phyloP scores from a whole-genome alignment of 2,888 invertebrate species.

The Heliconius ismenius region DNA sequence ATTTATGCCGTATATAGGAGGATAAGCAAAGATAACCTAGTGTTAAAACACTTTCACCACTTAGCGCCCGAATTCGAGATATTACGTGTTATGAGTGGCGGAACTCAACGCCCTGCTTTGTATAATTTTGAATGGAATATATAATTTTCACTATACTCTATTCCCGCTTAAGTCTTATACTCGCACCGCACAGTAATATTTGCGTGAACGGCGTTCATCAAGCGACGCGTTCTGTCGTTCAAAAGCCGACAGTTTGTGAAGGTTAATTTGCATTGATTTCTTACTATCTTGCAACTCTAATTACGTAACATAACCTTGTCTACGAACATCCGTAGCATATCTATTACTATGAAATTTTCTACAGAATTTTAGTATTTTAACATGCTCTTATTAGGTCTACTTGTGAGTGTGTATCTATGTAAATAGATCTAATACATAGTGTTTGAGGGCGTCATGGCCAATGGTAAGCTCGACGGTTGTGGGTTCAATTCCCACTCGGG shows the following conservation, averaged over 20 bases:
- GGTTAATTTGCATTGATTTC: slow-evolving; percentile 31
- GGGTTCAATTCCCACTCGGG: no score
- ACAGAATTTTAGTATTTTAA: neutral
- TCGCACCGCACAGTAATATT: slow-evolving; percentile 15
- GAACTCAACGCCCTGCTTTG: neutral
- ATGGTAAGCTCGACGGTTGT: no score
- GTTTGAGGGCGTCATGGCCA: no score
- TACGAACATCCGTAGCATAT: neutral
- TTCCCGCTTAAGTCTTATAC: neutral
- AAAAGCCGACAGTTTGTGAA: slow-evolving; percentile 27
- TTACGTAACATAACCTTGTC: slow-evolving; percentile 9
- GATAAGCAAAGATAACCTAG: neutral
- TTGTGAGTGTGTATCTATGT: neutral
- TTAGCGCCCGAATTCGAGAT: neutral
- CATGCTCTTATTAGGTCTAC: neutral
- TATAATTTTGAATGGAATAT: no score
- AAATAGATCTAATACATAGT: no score
- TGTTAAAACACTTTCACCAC: neutral
- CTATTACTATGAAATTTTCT: neutral
- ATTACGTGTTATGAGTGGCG: neutral
- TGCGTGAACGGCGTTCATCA: slow-evolving; percentile 32
- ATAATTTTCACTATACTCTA: no score
- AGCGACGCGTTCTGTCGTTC: slow-evolving; percentile 21
- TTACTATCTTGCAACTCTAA: slow-evolving; percentile 10
- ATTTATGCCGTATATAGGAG: neutral